These are phyloP conservation scores for Phyllotreta striolata DNA, from an alignment of 2,888 invertebrate species.

Conservation along the genomic window DNA sequence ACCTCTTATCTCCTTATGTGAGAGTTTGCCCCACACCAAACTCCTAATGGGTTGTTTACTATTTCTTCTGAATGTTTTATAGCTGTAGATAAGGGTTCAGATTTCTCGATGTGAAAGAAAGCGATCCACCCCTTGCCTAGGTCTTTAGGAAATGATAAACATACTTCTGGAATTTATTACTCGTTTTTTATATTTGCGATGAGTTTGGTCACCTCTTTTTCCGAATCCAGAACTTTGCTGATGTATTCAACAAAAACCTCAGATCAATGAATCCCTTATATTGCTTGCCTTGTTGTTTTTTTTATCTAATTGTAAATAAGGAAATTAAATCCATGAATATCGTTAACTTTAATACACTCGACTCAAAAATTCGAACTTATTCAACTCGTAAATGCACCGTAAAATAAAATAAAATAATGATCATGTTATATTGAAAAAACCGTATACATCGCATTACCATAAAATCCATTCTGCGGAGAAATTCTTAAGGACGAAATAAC, in stretches of 20 bases:
- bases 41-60: slow-evolving; percentile 39
- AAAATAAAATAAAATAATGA: slow-evolving; percentile 7
- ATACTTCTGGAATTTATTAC: slow-evolving; percentile 26
- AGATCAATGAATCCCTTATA: no score
- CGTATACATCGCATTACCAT: slow-evolving; percentile 25
- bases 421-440: slow-evolving; percentile 2
- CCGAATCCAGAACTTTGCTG: no score
- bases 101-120: slow-evolving; percentile 32
- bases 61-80: slow-evolving; percentile 37
- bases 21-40: slow-evolving; percentile 31
- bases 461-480: slow-evolving; percentile 17
- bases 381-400: neutral
- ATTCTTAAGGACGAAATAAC: slow-evolving; percentile 21
- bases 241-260: no score
- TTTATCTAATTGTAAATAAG: no score
- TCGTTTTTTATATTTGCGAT: neutral
- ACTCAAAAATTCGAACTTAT: neutral
- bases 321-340: no score
- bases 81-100: slow-evolving; percentile 35
- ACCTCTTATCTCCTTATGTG: slow-evolving; percentile 37
- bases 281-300: no score
- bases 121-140: slow-evolving; percentile 30
- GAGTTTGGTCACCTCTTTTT: no score
- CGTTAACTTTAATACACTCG: no score
- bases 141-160: slow-evolving; percentile 32